Evolutionary conservation across 2,888 invertebrate genomes (phyloP), one percentile per base, ranked within the genome.

Genomic region (Melieria omissa): DNA sequence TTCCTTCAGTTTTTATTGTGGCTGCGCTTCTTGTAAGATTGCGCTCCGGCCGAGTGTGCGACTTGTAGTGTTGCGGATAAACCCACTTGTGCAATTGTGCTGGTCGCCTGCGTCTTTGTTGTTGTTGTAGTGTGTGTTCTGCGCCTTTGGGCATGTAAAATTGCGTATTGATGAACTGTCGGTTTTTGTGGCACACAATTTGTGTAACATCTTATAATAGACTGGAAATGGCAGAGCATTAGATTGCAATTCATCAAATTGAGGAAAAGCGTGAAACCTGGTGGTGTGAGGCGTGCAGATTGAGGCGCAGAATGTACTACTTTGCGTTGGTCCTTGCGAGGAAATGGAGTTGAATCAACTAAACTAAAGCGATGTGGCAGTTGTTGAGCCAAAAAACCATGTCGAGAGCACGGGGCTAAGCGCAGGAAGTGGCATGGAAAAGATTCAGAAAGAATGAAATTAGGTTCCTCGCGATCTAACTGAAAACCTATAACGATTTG

Each of bases 11-110:
- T 64, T 65, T 44, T 45, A 44, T 65, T 55, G 12, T n/a, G 16
- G 44, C 45, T 7, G 14, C 46, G n/a, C 52, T 6, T 52, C 10
- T 5, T 73, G 69, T 74, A 71, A 72, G 66, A 58, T 74, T 70
- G 60, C 65, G 65, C 60, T 64, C 55, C 47, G 64, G 65, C 60
- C 49, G 64, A 57, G 70, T 29, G 62, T 70, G 70, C 64, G 54
- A 72, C 62, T 73, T 77, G 68, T 76, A 76, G 74, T 76, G 74
- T 70, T 72, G 69, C 66, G 73, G 72, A 71, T 76, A 73, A 76
- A 65, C 66, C 57, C 60, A 73, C 71, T 73, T 55, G 58, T 44
- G 49, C 64, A 64, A 69, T 62, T 64, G 64, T 64, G 57, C 70
- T 46, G 64, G 63, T 64, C 55, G 49, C 10, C 16, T 57, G 6